Evolutionary conservation across 2,797 vertebrate genomes (phyloP).

Genomic region (Sebastes flavidus): DNA sequence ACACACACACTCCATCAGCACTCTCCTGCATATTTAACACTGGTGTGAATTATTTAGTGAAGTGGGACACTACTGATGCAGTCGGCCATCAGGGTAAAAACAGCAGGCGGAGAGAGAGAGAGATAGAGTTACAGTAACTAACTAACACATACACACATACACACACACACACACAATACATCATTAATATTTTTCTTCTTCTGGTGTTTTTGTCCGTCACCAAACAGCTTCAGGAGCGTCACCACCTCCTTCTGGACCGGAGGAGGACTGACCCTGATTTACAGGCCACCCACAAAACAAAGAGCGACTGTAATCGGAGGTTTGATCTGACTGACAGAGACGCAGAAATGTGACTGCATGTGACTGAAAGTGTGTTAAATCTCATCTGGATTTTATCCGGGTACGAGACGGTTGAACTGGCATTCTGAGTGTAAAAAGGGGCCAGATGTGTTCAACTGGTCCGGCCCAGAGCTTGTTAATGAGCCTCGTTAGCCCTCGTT

Average conservation of each 20-base stretch:
- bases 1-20: constrained; percentile 11
- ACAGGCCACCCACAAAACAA: background rate
- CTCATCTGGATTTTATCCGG: background rate
- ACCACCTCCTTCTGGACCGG: background rate
- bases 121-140: constrained; percentile 38
- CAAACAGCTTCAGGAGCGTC: background rate
- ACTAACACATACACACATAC: background rate
- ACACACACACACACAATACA: background rate
- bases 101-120: constrained; percentile 27
- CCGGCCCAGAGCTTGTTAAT: background rate
- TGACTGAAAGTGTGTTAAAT: background rate
- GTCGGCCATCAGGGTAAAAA: constrained; percentile 43
- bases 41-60: constrained; percentile 80
- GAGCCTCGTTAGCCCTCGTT: background rate
- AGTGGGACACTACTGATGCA: constrained; percentile 58
- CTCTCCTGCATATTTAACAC: constrained; percentile 78
- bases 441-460: background rate
- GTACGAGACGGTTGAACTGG: background rate
- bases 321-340: background rate
- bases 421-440: background rate
- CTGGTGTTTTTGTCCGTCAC: background rate
- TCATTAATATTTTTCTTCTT: background rate
- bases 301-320: background rate
- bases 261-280: background rate
- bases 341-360: background rate